Evolutionary conservation across 2,888 invertebrate genomes (phyloP).

Genomic region (Ophioninae sp.): DNA sequence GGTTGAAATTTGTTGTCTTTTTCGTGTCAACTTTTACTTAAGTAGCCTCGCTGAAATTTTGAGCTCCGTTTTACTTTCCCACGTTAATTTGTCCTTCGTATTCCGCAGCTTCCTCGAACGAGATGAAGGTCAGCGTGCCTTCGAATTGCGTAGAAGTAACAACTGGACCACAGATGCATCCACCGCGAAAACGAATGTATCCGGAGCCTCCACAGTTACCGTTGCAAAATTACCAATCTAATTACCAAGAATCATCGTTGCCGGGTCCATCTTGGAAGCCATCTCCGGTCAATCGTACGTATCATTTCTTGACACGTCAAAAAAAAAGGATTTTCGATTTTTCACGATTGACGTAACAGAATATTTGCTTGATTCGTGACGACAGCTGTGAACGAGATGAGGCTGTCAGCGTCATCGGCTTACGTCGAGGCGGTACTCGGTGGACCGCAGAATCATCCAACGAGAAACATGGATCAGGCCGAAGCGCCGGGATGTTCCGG

Average conservation of each 20-base stretch:
- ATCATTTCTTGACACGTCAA: neutral
- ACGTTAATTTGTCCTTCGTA: neutral
- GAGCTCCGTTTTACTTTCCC: neutral
- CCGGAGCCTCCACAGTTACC: constrained; percentile 39
- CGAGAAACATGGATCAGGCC: constrained; percentile 55
- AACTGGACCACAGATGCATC: constrained; percentile 38
- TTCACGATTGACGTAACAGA: neutral
- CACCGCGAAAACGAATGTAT: constrained; percentile 50
- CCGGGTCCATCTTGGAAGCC: constrained; percentile 53
- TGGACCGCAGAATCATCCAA: constrained; percentile 57
- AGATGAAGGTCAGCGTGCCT: constrained; percentile 33
- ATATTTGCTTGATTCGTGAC: neutral
- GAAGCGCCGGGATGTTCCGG: constrained; percentile 52
- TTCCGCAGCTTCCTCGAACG: constrained; percentile 11
- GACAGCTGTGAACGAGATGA: constrained; percentile 57
- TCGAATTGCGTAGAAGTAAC: constrained; percentile 36
- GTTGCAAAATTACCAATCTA: constrained; percentile 37
- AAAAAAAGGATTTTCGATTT: neutral
- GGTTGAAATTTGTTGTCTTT: too few relatives aligned
- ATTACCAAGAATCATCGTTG: constrained; percentile 41
- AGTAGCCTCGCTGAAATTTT: neutral
- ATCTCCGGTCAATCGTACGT: constrained; percentile 48
- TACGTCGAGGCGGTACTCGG: constrained; percentile 60
- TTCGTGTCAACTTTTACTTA: too few relatives aligned
- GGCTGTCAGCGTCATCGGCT: constrained; percentile 54